Conservation (phyloP, 2,797 vertebrate genomes). For the Cyclura pinguis region DNA sequence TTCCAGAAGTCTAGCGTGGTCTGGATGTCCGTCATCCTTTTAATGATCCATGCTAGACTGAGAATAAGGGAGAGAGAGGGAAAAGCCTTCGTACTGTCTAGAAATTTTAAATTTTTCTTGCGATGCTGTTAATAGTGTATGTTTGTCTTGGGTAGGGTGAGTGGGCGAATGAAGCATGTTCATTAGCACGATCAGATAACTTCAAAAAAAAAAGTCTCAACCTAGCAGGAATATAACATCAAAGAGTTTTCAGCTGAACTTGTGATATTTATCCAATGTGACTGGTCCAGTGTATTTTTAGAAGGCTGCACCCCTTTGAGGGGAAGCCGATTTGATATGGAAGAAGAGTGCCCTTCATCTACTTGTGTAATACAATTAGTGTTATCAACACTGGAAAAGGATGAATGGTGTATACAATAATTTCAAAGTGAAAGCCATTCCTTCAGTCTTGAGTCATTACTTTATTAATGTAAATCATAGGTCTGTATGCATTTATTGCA, state of each 20-base stretch:
- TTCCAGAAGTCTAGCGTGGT: neutral
- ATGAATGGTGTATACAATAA: conserved; percentile 11
- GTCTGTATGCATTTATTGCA: neutral
- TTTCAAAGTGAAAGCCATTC: conserved; percentile 5
- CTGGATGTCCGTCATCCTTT: neutral
- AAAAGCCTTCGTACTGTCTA: neutral
- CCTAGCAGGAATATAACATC: neutral
- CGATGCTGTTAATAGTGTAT: neutral
- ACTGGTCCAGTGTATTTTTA: conserved; percentile 54
- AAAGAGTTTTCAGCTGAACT: neutral
- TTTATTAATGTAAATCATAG: conserved; percentile 1
- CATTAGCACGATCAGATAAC: neutral
- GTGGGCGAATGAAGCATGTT: neutral
- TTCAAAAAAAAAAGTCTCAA: neutral
- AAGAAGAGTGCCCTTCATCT: conserved; percentile 56
- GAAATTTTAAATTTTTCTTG: neutral
- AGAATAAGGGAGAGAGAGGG: neutral
- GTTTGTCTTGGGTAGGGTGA: neutral
- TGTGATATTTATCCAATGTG: conserved; percentile 37
- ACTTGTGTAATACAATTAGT: conserved; percentile 52
- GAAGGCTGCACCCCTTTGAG: conserved; percentile 47
- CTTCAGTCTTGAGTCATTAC: neutral
- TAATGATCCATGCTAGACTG: neutral
- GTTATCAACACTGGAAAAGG: neutral
- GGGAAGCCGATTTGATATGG: conserved; percentile 55